These are phyloP conservation scores for Molanna angustata DNA, from an alignment of 2,888 invertebrate species.

Conservation along the genomic window DNA sequence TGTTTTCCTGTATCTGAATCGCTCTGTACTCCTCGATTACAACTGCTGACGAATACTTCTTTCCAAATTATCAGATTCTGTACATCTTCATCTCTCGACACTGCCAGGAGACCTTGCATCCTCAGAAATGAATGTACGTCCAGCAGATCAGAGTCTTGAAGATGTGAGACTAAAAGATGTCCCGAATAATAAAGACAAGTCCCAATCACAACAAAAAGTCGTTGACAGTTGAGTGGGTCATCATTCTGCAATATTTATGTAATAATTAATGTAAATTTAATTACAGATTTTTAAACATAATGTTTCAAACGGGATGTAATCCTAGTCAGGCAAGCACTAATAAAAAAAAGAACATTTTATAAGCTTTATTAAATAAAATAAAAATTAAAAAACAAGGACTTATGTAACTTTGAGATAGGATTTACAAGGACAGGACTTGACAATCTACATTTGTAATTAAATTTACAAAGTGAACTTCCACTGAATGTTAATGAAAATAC, in stretches of 20 bases:
- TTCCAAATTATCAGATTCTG: conserved; percentile 75
- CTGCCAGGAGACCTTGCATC: conserved; percentile 69
- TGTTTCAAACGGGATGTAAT: too few species aligned
- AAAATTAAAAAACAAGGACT: too few species aligned
- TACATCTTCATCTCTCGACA: conserved; percentile 64
- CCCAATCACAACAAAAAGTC: conserved; percentile 67
- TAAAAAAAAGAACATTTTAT: too few species aligned
- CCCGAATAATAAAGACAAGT: conserved; percentile 63
- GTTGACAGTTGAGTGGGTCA: conserved; percentile 71
- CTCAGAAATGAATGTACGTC: conserved; percentile 75
- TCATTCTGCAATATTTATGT: conserved; percentile 60
- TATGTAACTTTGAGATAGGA: too few species aligned
- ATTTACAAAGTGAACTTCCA: too few species aligned
- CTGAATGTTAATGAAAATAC: too few species aligned
- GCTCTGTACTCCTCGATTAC: conserved; percentile 37
- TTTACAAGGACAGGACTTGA: too few species aligned
- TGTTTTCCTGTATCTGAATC: conserved; percentile 11
- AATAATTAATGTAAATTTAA: conserved; percentile 1
- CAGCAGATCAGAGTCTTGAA: conserved; percentile 69
- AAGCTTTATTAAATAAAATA: too few species aligned
- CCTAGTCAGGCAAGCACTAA: too few species aligned
- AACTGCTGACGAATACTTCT: conserved; percentile 64
- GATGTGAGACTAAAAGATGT: conserved; percentile 74
- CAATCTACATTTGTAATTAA: too few species aligned
- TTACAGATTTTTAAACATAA: too few species aligned